phyloP scores from a whole-genome alignment of 2,888 invertebrate species.

The Mythimna impura region DNA sequence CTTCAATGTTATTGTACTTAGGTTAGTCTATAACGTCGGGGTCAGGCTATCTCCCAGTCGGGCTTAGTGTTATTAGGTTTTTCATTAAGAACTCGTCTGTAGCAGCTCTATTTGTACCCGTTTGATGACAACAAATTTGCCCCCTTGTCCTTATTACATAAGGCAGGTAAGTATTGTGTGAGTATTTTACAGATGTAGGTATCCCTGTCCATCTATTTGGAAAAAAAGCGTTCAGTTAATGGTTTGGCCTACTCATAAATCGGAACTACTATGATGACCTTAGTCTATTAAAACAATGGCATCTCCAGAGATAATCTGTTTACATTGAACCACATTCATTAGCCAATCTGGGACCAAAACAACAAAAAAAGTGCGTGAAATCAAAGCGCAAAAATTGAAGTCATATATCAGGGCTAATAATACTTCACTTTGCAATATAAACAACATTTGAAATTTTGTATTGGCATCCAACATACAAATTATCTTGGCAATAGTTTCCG shows the following conservation, averaged over 20 bases:
- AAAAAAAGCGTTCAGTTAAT: conserved; percentile 1
- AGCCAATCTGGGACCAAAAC: conserved; percentile 33
- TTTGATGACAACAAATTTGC: not conserved
- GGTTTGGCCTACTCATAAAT: not conserved
- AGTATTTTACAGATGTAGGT: not conserved
- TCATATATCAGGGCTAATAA: conserved; percentile 44
- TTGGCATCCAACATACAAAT: conserved; percentile 52
- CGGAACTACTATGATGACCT: conserved; percentile 1
- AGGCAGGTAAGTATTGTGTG: not conserved
- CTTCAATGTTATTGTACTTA: not conserved
- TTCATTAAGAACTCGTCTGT: conserved; percentile 14
- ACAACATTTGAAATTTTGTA: conserved; percentile 46
- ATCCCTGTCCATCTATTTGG: not conserved
- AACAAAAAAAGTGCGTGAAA: conserved; percentile 10
- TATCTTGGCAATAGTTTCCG: conserved; percentile 50
- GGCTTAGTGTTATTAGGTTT: not conserved
- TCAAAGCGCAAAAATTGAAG: conserved; percentile 17
- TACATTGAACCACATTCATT: conserved; percentile 37
- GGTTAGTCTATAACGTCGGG: not conserved
- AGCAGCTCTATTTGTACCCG: not conserved
- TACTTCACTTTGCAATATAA: conserved; percentile 31
- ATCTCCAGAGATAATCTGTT: conserved; percentile 24
- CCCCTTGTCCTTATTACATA: not conserved
- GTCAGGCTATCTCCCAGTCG: not conserved
- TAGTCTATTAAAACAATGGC: conserved; percentile 27